Percentiles rank a stretch among this genome's conserved stretches.
Conservation (phyloP, 2,797 vertebrate species). For the Danio albolineatus region DNA sequence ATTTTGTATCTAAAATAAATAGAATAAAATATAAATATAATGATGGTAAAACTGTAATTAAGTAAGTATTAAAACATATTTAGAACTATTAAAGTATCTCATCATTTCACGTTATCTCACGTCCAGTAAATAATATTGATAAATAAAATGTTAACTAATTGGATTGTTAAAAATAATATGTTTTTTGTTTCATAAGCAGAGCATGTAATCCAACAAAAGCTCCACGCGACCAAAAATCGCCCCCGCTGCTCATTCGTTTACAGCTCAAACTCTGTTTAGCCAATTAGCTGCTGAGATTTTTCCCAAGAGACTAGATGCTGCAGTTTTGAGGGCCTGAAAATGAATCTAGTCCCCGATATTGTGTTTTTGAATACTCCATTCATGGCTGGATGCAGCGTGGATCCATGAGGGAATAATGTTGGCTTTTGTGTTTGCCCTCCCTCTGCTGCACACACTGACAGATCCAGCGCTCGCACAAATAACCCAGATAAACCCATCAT, state of each 20-base stretch:
- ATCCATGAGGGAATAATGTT: conserved; percentile 91
- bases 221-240: background rate
- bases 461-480: conserved; percentile 78
- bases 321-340: conserved; percentile 86
- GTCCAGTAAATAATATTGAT: no score
- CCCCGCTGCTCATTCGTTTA: background rate
- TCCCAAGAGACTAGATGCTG: conserved; percentile 77
- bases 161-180: no score
- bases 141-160: no score
- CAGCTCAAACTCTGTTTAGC: background rate
- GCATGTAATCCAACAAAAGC: background rate
- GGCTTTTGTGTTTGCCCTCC: conserved; percentile 88
- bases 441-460: conserved; percentile 81
- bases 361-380: conserved; percentile 94
- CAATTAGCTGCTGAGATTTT: conserved; percentile 70
- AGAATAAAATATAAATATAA: no score
- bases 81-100: no score
- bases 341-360: conserved; percentile 85
- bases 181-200: no score
- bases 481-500: conserved; percentile 67
- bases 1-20: no score
- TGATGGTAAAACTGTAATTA: no score
- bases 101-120: no score
- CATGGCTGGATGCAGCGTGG: conserved; percentile 83
- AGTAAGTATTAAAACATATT: no score